Base-by-base conservation (phyloP, 2,113 vertebrate species). In the Kobus ellipsiprymnus region DNA sequence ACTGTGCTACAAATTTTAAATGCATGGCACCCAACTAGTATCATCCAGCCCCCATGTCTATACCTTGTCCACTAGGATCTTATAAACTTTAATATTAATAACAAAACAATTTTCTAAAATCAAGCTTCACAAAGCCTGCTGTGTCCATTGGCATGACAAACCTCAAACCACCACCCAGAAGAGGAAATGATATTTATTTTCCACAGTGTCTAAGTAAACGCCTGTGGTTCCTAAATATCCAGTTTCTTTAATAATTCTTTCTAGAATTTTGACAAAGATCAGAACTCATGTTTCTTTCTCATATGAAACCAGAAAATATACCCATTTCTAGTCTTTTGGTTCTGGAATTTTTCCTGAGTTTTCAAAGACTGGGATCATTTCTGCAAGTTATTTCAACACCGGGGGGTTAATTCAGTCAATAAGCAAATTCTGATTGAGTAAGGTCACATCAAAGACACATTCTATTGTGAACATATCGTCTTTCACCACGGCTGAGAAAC, bases 201-300 rank as follows among this genome's bases (percentile, higher is more conserved):
- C 54, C 48, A 55, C 13, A 60, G 44, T 8, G 64, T 95, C 60
- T 82, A 87, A 88, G 67, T 91, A 93, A 96, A 93, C 6, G 33
- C 16, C 29, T 74, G 19, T 81, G 46, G 64, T 64, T 71, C 54
- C 54, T 54, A 54, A 80, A 78, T 71, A n/a, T 52, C 46, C 16
- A 77, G 23, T 91, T 92, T 89, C 67, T 94, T 59, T 46, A 64
- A 84, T 48, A 46, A 93, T 91, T 10, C 30, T 74, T 90, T 90
- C 62, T 88, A 80, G 92, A 96, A 74, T 94, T 93, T 85, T 96
- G 40, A 86, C 48, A 88, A 85, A 60, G 29, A 52, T 82, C 64
- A 93, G 48, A 95, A 93, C 71, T 95, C 44, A 48, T 57, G 36
- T 71, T 78, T 82, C 57, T 81, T 74, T 89, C 44, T 27, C 54